A percentile compares a stretch with the other conserved stretches of the same genome.
phyloP scores from a whole-genome alignment of 2,113 vertebrate species.

The Petroica traversi region DNA sequence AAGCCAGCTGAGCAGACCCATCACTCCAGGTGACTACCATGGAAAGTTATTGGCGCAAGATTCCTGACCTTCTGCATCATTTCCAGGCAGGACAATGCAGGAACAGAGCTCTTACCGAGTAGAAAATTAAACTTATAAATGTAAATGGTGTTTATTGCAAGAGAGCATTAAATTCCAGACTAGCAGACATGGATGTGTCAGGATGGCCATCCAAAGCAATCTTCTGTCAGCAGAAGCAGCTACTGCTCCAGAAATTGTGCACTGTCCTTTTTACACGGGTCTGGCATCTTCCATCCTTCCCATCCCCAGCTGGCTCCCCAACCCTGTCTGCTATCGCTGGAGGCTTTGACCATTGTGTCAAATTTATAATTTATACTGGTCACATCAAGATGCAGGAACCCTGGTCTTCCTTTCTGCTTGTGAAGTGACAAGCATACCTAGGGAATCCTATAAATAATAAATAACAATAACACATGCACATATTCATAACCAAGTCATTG shows the following conservation, averaged over 20 bases:
- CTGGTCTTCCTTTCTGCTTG: neutral
- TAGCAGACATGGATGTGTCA: neutral
- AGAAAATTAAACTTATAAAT: neutral
- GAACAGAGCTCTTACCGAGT: neutral
- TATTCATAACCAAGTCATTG: slow-evolving; percentile 38
- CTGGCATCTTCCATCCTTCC: neutral
- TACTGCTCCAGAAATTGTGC: neutral
- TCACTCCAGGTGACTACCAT: neutral
- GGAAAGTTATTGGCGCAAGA: neutral
- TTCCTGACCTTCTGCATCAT: neutral
- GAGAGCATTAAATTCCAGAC: neutral
- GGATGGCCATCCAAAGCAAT: neutral
- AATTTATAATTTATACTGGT: neutral
- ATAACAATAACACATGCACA: slow-evolving; percentile 11
- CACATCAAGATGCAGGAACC: neutral
- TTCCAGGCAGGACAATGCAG: neutral
- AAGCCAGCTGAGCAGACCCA: neutral
- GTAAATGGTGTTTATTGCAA: neutral
- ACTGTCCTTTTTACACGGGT: neutral
- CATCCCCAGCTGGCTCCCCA: neutral
- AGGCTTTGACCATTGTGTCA: neutral
- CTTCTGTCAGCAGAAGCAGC: neutral
- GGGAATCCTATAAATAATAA: slow-evolving; percentile 41
- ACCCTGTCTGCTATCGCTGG: rapidly evolving
- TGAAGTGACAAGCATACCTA: neutral